Percentiles rank a stretch among this genome's conserved stretches.
Evolutionary conservation across 1,140 invertebrate genomes (phyloP).

Genomic region (Brachionus plicatilis): DNA sequence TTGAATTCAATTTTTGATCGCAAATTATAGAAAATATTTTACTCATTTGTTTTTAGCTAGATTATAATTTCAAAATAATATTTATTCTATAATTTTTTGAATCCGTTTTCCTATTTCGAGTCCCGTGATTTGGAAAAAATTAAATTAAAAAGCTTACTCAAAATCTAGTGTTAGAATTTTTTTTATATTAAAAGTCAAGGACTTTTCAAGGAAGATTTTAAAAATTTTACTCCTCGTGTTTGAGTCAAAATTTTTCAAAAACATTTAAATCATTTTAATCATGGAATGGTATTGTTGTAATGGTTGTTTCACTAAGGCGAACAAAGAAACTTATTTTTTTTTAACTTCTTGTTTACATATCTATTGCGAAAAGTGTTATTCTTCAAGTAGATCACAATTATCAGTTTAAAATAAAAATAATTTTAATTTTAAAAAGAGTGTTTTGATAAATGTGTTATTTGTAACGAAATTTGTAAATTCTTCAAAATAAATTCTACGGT

Average conservation of each 20-base stretch:
- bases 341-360: slow-evolving; percentile 48
- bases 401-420: neutral
- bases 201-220: neutral
- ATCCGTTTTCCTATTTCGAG: too few species aligned
- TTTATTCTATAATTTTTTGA: too few species aligned
- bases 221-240: neutral
- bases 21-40: too few species aligned
- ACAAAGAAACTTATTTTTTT: slow-evolving; percentile 44
- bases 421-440: neutral
- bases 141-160: too few species aligned
- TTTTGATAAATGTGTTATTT: neutral
- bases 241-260: neutral
- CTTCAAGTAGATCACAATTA: slow-evolving; percentile 41
- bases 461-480: neutral
- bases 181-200: neutral
- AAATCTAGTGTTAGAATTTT: too few species aligned
- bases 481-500: slow-evolving; percentile 9
- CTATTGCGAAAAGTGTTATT: slow-evolving; percentile 47
- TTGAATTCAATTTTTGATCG: too few species aligned
- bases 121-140: too few species aligned
- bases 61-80: too few species aligned
- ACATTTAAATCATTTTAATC: neutral
- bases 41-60: too few species aligned
- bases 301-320: slow-evolving; percentile 47
- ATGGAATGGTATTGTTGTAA: slow-evolving; percentile 49